Conservation (phyloP, 2,113 vertebrate genomes). For the Sphaerodactylus townsendi region DNA sequence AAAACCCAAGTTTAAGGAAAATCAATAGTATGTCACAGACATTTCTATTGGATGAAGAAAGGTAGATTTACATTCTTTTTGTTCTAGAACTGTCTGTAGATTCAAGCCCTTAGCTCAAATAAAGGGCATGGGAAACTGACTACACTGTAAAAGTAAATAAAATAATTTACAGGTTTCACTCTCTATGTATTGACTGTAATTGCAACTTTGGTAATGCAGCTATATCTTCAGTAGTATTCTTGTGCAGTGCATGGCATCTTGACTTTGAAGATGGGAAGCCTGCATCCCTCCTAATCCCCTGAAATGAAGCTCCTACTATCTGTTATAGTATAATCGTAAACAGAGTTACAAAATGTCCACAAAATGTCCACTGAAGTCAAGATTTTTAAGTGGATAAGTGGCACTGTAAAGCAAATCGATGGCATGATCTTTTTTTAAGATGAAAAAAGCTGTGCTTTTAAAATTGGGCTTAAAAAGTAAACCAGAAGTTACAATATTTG, state of each 20-base stretch:
- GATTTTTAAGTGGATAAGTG: no score
- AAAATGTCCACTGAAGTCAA: no score
- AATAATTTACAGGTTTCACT: background rate
- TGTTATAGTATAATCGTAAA: no score
- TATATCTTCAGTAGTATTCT: background rate
- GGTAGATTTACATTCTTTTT: background rate
- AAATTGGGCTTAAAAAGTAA: no score
- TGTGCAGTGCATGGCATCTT: background rate
- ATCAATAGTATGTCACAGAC: constrained; percentile 1
- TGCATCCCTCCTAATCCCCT: background rate
- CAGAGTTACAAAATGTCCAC: no score
- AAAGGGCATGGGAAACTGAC: background rate
- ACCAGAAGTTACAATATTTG: no score
- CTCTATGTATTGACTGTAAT: background rate
- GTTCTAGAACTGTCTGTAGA: background rate
- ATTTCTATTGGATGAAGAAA: background rate
- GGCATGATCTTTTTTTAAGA: no score
- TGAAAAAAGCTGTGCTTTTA: no score
- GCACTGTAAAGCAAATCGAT: no score
- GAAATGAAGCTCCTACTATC: background rate
- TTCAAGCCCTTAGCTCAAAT: background rate
- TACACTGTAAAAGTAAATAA: background rate
- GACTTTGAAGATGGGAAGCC: background rate
- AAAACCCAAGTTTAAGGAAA: background rate
- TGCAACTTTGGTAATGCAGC: background rate